Conservation (phyloP, 1,140 invertebrate species). For the Aphelinus atriplicis region DNA sequence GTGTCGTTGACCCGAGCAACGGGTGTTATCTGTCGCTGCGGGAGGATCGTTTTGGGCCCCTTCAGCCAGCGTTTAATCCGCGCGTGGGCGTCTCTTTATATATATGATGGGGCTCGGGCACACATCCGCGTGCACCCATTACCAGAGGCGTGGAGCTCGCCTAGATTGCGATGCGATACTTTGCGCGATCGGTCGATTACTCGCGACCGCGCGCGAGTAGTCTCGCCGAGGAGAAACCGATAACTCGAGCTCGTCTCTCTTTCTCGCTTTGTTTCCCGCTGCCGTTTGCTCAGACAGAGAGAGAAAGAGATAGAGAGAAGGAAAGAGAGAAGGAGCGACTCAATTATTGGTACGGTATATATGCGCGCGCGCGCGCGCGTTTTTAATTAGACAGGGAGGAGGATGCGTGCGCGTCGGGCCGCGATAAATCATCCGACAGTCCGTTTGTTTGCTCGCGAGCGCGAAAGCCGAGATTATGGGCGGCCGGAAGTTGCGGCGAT, state of each 20-base stretch:
- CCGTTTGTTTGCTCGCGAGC: neutral
- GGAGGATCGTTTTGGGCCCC: slow-evolving; percentile 13
- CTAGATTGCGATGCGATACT: slow-evolving; percentile 21
- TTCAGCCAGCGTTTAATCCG: slow-evolving; percentile 20
- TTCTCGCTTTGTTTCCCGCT: too few relatives aligned
- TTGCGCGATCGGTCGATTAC: neutral
- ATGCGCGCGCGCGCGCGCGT: neutral
- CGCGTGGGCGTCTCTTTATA: slow-evolving; percentile 10
- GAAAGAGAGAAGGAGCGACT: neutral
- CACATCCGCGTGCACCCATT: neutral
- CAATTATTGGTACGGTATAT: slow-evolving; percentile 15
- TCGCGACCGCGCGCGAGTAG: too few relatives aligned
- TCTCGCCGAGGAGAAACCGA: too few relatives aligned
- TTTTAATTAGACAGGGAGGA: slow-evolving; percentile 10
- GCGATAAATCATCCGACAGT: slow-evolving; percentile 15
- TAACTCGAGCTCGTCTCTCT: too few relatives aligned
- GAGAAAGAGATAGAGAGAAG: neutral
- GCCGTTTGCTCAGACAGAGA: neutral
- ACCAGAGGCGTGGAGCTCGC: slow-evolving; percentile 16
- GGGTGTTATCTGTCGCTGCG: slow-evolving; percentile 22
- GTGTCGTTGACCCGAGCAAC: neutral
- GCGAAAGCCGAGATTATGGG: too few relatives aligned
- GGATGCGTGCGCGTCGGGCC: neutral
- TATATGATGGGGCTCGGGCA: neutral
- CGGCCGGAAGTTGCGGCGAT: too few relatives aligned